These are phyloP conservation scores for Chitala chitala DNA, from an alignment of 2,113 vertebrate species.

Conservation along the genomic window DNA sequence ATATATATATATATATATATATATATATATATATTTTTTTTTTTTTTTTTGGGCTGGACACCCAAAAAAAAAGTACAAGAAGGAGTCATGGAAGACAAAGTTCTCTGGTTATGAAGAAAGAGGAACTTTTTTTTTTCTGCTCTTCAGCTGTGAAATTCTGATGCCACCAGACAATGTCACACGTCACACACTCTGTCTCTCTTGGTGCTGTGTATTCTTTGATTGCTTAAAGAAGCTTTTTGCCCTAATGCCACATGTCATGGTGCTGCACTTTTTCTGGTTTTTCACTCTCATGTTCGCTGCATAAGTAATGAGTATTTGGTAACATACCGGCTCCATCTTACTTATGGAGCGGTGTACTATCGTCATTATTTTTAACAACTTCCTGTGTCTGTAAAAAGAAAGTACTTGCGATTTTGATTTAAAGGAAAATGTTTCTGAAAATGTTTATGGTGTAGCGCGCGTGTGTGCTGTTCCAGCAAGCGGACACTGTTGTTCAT, in stretches of 20 bases:
- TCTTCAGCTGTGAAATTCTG: not conserved
- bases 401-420: not conserved
- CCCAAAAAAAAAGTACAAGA: conserved; percentile 31
- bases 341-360: not conserved
- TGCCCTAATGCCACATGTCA: not conserved
- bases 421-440: not conserved
- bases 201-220: conserved; percentile 4
- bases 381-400: conserved; percentile 5
- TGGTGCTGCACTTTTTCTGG: not conserved
- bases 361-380: not conserved
- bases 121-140: not conserved
- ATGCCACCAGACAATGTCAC: not conserved
- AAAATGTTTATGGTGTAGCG: not conserved
- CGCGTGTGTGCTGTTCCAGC: not conserved
- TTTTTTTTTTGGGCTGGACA: conserved; percentile 38
- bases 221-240: not conserved
- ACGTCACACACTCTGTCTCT: too few relatives aligned
- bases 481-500: not conserved
- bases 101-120: conserved; percentile 18
- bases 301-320: not conserved
- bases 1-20: too few relatives aligned
- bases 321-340: not conserved
- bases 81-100: conserved; percentile 28
- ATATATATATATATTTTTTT: conserved; percentile 27
- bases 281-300: not conserved